Evolutionary conservation across 2,797 vertebrate species (phyloP).

Genomic region (Caiman crocodilus): DNA sequence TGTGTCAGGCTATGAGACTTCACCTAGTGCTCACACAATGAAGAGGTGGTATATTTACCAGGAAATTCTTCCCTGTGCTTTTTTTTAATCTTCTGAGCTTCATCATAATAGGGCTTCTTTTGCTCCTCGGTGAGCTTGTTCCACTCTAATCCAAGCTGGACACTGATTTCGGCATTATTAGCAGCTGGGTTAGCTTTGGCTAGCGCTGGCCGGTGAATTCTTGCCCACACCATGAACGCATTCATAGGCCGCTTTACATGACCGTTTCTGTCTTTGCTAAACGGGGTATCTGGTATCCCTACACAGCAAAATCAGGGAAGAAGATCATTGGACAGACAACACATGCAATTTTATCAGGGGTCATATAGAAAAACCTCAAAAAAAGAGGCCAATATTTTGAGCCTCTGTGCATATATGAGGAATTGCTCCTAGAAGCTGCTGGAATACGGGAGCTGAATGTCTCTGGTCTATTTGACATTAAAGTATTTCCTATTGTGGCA

Average conservation of each 20-base stretch:
- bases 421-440: background rate
- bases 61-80: slow-evolving; percentile 87
- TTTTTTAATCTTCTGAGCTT: slow-evolving; percentile 85
- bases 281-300: slow-evolving; percentile 83
- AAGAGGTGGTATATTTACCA: slow-evolving; percentile 78
- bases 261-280: slow-evolving; percentile 81
- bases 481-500: background rate
- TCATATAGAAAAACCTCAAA: background rate
- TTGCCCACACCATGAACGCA: slow-evolving; percentile 89
- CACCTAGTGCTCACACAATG: background rate
- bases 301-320: slow-evolving; percentile 54
- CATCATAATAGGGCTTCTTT: slow-evolving; percentile 88
- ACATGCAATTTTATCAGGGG: slow-evolving; percentile 6
- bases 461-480: background rate
- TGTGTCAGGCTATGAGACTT: background rate
- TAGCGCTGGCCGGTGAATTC: slow-evolving; percentile 83
- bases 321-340: slow-evolving; percentile 41
- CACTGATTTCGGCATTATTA: slow-evolving; percentile 80
- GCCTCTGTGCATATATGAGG: background rate
- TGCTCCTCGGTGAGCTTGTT: slow-evolving; percentile 88
- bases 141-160: slow-evolving; percentile 88
- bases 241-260: slow-evolving; percentile 90
- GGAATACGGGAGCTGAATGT: background rate
- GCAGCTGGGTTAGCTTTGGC: slow-evolving; percentile 81
- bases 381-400: slow-evolving; percentile 3